phyloP scores from a whole-genome alignment of 2,797 vertebrate species.

The Micrastur ruficollis region DNA sequence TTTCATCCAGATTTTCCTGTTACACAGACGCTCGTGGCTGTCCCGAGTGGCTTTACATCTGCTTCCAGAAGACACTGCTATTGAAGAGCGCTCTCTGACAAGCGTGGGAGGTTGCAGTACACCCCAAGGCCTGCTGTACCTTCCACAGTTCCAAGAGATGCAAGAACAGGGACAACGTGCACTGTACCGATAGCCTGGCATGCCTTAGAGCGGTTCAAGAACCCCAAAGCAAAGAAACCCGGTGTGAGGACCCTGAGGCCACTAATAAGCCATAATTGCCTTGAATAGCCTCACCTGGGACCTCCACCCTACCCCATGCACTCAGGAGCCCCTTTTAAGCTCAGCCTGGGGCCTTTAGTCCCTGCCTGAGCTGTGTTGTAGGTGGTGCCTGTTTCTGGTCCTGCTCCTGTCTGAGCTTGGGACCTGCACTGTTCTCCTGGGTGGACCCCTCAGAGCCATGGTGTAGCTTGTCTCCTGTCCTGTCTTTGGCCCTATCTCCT shows the following conservation, averaged over 20 bases:
- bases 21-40: neutral
- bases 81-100: neutral
- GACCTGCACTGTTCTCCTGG: neutral
- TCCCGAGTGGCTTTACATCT: neutral
- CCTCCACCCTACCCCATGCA: neutral
- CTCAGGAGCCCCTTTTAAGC: neutral
- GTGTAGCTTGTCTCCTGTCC: neutral
- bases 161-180: neutral
- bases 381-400: neutral
- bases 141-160: neutral
- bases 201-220: neutral
- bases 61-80: neutral
- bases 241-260: neutral
- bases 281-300: neutral
- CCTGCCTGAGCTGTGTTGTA: neutral
- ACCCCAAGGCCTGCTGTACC: neutral
- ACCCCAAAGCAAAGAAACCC: neutral
- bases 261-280: neutral
- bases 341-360: neutral
- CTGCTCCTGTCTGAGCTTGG: neutral
- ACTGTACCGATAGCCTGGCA: neutral
- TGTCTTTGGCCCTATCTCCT: neutral
- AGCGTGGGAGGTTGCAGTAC: fast-evolving
- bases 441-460: neutral
- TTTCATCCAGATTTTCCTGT: neutral